phyloP scores from a whole-genome alignment of 2,113 vertebrate genomes.

The Crotophaga sulcirostris region DNA sequence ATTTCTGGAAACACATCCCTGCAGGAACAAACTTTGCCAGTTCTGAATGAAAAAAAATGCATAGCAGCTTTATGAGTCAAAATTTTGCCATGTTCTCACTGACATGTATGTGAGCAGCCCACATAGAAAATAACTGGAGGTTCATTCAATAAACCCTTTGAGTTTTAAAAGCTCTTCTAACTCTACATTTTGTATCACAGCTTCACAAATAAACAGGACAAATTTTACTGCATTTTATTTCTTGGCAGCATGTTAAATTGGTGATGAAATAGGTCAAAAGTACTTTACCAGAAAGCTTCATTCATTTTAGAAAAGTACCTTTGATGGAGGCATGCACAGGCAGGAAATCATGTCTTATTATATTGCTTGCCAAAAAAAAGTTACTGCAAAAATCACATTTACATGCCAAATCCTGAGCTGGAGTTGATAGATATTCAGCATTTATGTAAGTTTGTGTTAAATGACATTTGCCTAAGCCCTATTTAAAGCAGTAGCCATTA shows the following conservation, averaged over 20 bases:
- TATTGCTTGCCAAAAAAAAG: slow-evolving; percentile 17
- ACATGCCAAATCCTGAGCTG: background rate
- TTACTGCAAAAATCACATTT: background rate
- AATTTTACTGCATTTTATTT: slow-evolving; percentile 9
- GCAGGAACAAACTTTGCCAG: background rate
- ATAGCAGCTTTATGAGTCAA: background rate
- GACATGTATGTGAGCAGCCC: background rate
- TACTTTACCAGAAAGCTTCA: background rate
- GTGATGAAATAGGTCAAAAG: slow-evolving; percentile 30
- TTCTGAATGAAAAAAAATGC: background rate
- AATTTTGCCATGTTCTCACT: background rate
- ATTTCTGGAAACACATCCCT: background rate
- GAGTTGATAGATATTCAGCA: background rate
- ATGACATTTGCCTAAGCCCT: background rate
- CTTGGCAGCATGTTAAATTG: background rate
- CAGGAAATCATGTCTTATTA: slow-evolving; percentile 39
- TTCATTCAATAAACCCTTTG: background rate
- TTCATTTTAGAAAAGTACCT: slow-evolving; percentile 20
- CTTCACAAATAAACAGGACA: background rate
- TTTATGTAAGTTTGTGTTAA: background rate
- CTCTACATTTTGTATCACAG: background rate
- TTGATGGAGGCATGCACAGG: background rate
- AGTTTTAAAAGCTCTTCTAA: background rate
- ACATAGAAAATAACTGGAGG: background rate
- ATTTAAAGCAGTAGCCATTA: background rate